phyloP scores from a whole-genome alignment of 2,888 invertebrate species.

The Torymus tubicola region DNA sequence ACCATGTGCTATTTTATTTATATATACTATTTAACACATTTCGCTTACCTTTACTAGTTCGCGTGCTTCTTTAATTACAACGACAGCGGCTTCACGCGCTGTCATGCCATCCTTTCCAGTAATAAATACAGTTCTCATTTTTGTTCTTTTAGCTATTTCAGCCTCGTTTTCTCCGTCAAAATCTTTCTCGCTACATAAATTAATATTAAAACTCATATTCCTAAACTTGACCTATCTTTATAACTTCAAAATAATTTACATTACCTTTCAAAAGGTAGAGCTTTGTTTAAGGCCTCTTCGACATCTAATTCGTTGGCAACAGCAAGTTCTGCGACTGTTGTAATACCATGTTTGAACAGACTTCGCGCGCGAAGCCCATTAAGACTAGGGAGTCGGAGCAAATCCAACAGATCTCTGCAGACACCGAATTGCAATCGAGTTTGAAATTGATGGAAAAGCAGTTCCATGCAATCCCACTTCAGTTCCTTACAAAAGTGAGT shows the following conservation, averaged over 20 bases:
- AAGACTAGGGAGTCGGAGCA: conserved; percentile 89
- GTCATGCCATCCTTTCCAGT: conserved; percentile 89
- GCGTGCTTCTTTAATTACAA: conserved; percentile 88
- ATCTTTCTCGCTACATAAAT: conserved; percentile 80
- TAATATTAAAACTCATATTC: no score
- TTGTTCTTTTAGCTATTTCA: conserved; percentile 83
- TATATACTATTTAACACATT: no score
- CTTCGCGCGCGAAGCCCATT: conserved; percentile 91
- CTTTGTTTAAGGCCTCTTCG: conserved; percentile 86
- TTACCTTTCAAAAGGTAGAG: conserved; percentile 89
- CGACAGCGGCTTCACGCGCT: conserved; percentile 87
- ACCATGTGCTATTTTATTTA: no score
- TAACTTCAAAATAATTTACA: no score
- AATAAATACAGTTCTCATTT: conserved; percentile 85
- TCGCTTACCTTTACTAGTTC: conserved; percentile 78
- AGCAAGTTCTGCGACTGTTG: conserved; percentile 87
- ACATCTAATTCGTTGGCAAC: conserved; percentile 83
- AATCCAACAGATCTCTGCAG: conserved; percentile 92
- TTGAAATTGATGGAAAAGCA: conserved; percentile 94
- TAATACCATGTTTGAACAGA: conserved; percentile 88
- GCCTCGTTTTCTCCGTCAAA: conserved; percentile 83
- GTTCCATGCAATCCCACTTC: conserved; percentile 94
- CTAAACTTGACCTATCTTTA: no score
- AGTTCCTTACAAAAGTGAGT: conserved; percentile 95
- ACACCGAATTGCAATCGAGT: conserved; percentile 96